Percentiles rank a stretch among this genome's conserved stretches.
Conservation (phyloP, 2,797 vertebrate genomes). For the Thripadectes ignobilis region DNA sequence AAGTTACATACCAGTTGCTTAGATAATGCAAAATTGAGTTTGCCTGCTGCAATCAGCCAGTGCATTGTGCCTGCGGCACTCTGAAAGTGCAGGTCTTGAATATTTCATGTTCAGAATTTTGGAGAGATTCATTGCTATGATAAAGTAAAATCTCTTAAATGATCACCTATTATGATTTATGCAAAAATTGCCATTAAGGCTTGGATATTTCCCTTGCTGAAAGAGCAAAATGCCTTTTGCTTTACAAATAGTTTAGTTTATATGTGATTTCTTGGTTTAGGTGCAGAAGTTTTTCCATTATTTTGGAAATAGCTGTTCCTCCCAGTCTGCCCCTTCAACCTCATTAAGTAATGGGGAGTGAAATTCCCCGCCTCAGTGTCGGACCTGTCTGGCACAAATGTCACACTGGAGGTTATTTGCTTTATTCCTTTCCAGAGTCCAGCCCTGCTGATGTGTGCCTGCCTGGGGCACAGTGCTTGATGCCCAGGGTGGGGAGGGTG, state of each 20-base stretch:
- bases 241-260: not conserved
- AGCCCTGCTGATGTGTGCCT: not conserved
- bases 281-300: not conserved
- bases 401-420: not conserved
- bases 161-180: not conserved
- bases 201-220: not conserved
- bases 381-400: not conserved
- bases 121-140: not conserved
- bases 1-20: not conserved
- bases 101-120: not conserved
- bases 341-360: rapidly evolving
- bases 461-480: not conserved
- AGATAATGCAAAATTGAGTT: not conserved
- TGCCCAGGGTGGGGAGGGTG: not conserved
- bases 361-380: not conserved
- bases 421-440: not conserved
- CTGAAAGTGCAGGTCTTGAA: not conserved
- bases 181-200: not conserved
- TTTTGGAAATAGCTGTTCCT: not conserved
- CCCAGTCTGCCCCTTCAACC: not conserved
- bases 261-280: not conserved
- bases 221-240: not conserved
- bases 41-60: not conserved
- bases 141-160: not conserved
- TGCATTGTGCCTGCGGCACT: not conserved